Evolutionary conservation across 2,797 vertebrate species (phyloP).

Genomic region (Cottoperca gobio): DNA sequence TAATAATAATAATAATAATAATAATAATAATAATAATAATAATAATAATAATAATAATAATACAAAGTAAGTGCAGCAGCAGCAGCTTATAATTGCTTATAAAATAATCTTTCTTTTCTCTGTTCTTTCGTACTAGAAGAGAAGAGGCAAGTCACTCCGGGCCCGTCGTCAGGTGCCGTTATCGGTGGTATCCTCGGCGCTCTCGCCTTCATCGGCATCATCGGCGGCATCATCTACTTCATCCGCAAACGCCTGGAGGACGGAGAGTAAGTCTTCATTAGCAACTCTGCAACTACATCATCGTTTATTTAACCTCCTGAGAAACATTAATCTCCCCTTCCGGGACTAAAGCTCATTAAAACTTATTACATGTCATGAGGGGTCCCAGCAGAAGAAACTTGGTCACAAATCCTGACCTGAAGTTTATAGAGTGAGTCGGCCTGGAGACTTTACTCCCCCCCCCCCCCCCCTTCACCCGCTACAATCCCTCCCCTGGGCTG

Average conservation of each 20-base stretch:
- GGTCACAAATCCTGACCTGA: conserved; percentile 54
- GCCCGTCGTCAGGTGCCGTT: conserved; percentile 58
- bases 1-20: too few relatives aligned
- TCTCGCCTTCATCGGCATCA: conserved; percentile 68
- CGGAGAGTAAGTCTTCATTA: conserved; percentile 77
- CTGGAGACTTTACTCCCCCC: conserved; percentile 13
- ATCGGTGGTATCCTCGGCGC: conserved; percentile 76
- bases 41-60: too few relatives aligned
- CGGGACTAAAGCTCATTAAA: conserved; percentile 54
- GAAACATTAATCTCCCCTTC: conserved; percentile 37
- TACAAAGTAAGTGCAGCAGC: too few relatives aligned
- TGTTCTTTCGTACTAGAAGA: conserved; percentile 39
- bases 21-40: too few relatives aligned
- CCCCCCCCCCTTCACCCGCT: not conserved
- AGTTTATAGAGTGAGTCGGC: conserved; percentile 26
- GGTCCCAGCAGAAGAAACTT: conserved; percentile 13
- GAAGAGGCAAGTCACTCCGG: conserved; percentile 11
- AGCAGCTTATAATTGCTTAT: too few relatives aligned
- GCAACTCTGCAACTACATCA: conserved; percentile 10
- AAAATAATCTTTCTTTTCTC: conserved; percentile 6
- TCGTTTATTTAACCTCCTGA: conserved; percentile 36
- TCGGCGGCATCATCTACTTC: conserved; percentile 59
- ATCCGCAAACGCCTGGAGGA: conserved; percentile 70
- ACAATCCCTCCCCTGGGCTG: conserved; percentile 7
- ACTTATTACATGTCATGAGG: conserved; percentile 32